Evolutionary conservation across 2,888 invertebrate genomes (phyloP), one percentile per base, ranked within the genome.

Genomic region (Zele albiditarsus): DNA sequence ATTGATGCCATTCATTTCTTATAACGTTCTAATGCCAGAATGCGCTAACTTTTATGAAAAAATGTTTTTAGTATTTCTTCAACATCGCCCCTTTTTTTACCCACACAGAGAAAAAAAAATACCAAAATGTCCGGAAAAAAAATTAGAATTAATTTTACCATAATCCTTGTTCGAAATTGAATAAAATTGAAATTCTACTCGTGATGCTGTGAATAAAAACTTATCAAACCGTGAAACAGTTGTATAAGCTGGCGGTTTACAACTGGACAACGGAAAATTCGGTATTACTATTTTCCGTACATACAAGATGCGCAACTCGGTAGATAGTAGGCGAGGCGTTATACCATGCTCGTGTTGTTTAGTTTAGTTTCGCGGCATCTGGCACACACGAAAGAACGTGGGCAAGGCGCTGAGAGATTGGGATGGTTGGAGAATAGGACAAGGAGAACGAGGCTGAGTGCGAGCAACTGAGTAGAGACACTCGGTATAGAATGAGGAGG

Each of bases 331-430:
- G 53, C 8, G 38, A 68, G 20, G 46, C n/a, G 49, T 69, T 68
- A 77, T 74, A 66, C 76, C 72, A 74, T 60, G 74, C 76, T 75
- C 71, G 72, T 72, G 78, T 80, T 80, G 82, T 84, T 79, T 78
- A 80, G 80, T 83, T 84, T 79, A 80, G 80, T 82, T 82, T 69
- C 76, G 79, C 71, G 81, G 81, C 84, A 85, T 85, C 83, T 84
- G 86, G 82, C 79, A 79, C 79, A 74, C 65, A 79, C 74, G 46
- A 73, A 82, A 83, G 82, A 82, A 84, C 80, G 79, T 79, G 76
- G 77, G 72, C 33, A 63, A 49, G 28, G n/a, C 62, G 71, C 49
- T 27, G 53, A 60, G 68, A 73, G 70, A 42, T 58, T 66, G 62
- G 63, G 38, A 38, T 53, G 65, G 42, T 71, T 62, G 62, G 58